These are phyloP conservation scores for Athalia cordata DNA, from an alignment of 2,888 invertebrate species.

Conservation along the genomic window DNA sequence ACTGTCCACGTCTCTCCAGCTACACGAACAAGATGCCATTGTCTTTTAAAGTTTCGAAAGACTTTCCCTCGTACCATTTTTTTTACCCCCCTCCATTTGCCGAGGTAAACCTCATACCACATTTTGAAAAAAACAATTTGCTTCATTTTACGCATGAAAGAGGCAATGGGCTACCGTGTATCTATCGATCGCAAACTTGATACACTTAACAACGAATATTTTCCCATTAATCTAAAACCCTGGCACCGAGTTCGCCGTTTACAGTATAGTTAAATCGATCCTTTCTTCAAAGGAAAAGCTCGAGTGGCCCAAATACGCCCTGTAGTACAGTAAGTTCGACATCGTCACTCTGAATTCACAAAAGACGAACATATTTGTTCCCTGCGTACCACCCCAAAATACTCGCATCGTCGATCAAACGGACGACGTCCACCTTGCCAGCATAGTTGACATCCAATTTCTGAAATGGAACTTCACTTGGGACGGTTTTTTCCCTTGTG, in stretches of 20 bases:
- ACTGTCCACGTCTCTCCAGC: too few relatives aligned
- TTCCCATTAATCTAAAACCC: too few relatives aligned
- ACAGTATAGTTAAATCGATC: not conserved
- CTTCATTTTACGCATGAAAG: too few relatives aligned
- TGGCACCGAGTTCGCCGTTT: not conserved
- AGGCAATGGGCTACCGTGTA: too few relatives aligned
- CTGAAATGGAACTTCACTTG: not conserved
- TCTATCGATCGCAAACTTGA: too few relatives aligned
- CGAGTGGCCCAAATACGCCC: not conserved
- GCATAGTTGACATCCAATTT: slow-evolving; percentile 12
- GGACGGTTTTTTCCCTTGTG: not conserved
- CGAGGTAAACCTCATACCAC: too few relatives aligned
- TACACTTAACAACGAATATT: too few relatives aligned
- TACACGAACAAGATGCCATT: not conserved
- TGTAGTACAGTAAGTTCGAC: too few relatives aligned
- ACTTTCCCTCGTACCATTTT: not conserved
- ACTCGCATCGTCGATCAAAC: slow-evolving; percentile 23
- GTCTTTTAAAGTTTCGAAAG: not conserved
- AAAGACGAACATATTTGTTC: not conserved
- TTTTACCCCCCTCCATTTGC: too few relatives aligned
- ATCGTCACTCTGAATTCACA: too few relatives aligned
- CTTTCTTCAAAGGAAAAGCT: not conserved
- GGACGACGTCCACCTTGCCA: too few relatives aligned
- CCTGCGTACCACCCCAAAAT: not conserved
- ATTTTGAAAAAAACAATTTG: too few relatives aligned